A percentile compares a stretch with the other conserved stretches of the same genome.
Evolutionary conservation across 2,888 invertebrate genomes (phyloP).

Genomic region (Hemithea aestivaria): DNA sequence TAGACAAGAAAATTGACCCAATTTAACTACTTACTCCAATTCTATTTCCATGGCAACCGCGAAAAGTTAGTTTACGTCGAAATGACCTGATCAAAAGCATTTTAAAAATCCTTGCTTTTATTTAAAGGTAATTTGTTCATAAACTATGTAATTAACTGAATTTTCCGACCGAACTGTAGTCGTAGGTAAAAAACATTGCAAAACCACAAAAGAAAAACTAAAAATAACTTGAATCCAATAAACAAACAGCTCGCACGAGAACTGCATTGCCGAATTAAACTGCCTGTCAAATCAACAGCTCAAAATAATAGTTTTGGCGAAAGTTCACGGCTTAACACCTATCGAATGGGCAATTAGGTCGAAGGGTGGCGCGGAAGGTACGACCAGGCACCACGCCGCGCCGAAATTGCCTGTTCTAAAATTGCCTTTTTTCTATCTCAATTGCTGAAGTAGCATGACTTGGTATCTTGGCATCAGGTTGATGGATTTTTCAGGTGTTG

Average conservation of each 20-base stretch:
- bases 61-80: no score
- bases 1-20: no score
- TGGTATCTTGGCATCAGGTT: conserved; percentile 24
- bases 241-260: conserved; percentile 18
- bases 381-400: conserved; percentile 30
- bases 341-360: conserved; percentile 37
- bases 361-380: conserved; percentile 31
- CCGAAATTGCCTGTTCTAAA: conserved; percentile 22
- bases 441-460: conserved; percentile 24
- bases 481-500: conserved; percentile 19
- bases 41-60: no score
- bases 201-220: conserved; percentile 17
- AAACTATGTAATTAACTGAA: background rate
- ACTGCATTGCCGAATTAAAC: conserved; percentile 32
- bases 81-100: no score
- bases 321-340: conserved; percentile 40
- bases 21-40: no score
- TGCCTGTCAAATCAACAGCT: conserved; percentile 35
- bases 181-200: conserved; percentile 7
- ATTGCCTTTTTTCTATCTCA: conserved; percentile 28
- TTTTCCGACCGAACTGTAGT: conserved; percentile 5
- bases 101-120: no score
- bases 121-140: no score
- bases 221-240: conserved; percentile 19
- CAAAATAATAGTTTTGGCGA: conserved; percentile 26